Conservation (phyloP, 2,888 invertebrate genomes). For the Endomychus coccineus region DNA sequence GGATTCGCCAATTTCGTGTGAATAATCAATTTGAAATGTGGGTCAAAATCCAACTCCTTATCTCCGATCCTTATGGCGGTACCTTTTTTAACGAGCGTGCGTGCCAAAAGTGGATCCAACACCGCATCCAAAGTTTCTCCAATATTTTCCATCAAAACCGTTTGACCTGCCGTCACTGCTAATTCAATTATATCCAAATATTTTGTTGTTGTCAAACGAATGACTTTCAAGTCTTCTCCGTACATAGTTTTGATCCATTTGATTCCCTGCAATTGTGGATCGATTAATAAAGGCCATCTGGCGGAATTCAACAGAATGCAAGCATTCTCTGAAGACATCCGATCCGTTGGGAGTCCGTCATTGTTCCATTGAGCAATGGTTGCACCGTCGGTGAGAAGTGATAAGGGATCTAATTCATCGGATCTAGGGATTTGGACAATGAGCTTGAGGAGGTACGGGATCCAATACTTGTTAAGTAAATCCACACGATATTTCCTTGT, state of each 20-base stretch:
- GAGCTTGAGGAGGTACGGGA: conserved; percentile 66
- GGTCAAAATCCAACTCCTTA: conserved; percentile 83
- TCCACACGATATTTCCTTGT: conserved; percentile 74
- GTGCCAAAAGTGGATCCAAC: conserved; percentile 78
- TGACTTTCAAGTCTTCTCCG: conserved; percentile 61
- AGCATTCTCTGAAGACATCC: conserved; percentile 93
- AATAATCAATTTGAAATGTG: conserved; percentile 71
- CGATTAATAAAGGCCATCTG: conserved; percentile 92
- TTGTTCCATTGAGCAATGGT: conserved; percentile 92
- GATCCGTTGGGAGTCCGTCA: conserved; percentile 83
- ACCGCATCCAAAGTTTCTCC: conserved; percentile 86
- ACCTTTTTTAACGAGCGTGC: conserved; percentile 84
- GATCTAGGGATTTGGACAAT: conserved; percentile 73
- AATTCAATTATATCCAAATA: conserved; percentile 79
- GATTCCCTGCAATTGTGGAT: conserved; percentile 79
- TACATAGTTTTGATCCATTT: conserved; percentile 94
- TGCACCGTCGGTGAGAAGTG: conserved; percentile 87
- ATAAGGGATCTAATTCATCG: conserved; percentile 69
- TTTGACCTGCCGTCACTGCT: conserved; percentile 56
- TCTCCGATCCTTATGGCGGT: conserved; percentile 78
- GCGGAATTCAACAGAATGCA: conserved; percentile 84
- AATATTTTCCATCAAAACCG: conserved; percentile 81
- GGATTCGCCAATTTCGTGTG: conserved; percentile 94
- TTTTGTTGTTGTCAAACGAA: conserved; percentile 73
- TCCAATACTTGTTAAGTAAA: conserved; percentile 71